Evolutionary conservation across 37 sponge, comb jelly and placozoan genomes (phyloP).

Genomic region (Halisarca cf. caerulea): DNA sequence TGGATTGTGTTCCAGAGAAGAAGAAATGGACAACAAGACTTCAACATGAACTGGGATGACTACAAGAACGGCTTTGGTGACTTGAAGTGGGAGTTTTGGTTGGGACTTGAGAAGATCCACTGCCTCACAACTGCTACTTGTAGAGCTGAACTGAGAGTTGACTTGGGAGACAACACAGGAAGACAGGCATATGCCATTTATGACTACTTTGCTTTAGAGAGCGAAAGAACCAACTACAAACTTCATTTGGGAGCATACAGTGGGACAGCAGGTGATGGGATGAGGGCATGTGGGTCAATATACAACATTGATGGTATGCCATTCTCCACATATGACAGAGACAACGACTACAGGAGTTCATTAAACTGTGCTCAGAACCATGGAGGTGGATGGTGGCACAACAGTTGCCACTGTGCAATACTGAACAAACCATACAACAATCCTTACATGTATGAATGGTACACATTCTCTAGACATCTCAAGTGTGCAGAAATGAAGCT

Average conservation of each 20-base stretch:
- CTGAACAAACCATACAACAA: conserved; percentile 25
- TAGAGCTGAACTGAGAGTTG: not conserved
- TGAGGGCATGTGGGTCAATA: not conserved
- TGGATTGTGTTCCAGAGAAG: conserved; percentile 34
- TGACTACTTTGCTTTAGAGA: not conserved
- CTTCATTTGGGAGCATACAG: not conserved
- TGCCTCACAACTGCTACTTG: conserved; percentile 2
- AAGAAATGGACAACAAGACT: conserved; percentile 12
- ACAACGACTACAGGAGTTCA: conserved; percentile 2
- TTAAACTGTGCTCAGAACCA: conserved; percentile 13
- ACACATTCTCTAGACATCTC: not conserved
- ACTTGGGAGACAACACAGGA: not conserved
- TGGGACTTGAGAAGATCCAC: conserved; percentile 30
- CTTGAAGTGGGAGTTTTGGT: conserved; percentile 8
- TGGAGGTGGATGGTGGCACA: conserved; percentile 29
- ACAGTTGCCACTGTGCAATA: not conserved
- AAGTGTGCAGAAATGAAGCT: conserved; percentile 1
- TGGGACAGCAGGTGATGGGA: conserved; percentile 9
- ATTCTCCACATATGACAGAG: conserved; percentile 1
- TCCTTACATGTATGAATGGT: not conserved
- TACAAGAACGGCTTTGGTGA: conserved; percentile 22
- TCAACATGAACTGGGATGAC: not conserved
- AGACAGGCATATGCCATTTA: not conserved
- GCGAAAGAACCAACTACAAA: not conserved
- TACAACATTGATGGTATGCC: not conserved